Conservation (phyloP, 2,113 vertebrate species). For the Lepus europaeus region DNA sequence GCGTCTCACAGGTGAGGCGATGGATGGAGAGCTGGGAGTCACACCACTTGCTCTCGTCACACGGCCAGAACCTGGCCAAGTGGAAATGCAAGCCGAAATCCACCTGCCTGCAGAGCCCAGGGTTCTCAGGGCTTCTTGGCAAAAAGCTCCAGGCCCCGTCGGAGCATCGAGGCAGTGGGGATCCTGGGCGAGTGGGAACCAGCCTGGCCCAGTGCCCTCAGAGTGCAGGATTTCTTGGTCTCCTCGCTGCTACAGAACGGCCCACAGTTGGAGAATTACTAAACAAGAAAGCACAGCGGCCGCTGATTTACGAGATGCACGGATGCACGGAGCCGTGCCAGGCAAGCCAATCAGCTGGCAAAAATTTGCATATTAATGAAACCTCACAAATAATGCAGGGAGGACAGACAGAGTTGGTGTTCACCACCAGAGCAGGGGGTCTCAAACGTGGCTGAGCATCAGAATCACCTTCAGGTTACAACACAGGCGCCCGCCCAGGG, state of each 20-base stretch:
- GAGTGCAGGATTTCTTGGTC: slow-evolving; percentile 53
- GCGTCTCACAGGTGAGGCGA: neutral
- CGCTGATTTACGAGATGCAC: slow-evolving; percentile 10
- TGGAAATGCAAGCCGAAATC: neutral
- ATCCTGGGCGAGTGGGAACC: neutral
- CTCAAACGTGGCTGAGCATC: neutral
- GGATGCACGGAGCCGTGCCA: slow-evolving; percentile 42
- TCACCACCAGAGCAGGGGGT: neutral
- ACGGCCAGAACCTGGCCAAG: neutral
- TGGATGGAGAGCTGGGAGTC: neutral
- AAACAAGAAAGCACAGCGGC: slow-evolving; percentile 56
- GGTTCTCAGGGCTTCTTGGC: neutral
- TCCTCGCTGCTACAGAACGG: slow-evolving; percentile 39
- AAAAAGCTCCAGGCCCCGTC: neutral
- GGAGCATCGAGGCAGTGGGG: neutral
- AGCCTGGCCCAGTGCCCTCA: neutral
- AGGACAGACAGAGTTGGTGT: neutral
- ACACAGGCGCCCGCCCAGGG: neutral
- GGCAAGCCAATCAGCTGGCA: slow-evolving; percentile 72
- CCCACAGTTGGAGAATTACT: slow-evolving; percentile 48
- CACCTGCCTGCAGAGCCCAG: neutral
- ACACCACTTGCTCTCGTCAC: neutral
- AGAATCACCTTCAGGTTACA: neutral
- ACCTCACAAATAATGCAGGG: slow-evolving; percentile 73
- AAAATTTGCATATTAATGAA: slow-evolving; percentile 76